Conservation (phyloP, 2,797 vertebrate genomes). For the Gymnothorax javanicus region DNA sequence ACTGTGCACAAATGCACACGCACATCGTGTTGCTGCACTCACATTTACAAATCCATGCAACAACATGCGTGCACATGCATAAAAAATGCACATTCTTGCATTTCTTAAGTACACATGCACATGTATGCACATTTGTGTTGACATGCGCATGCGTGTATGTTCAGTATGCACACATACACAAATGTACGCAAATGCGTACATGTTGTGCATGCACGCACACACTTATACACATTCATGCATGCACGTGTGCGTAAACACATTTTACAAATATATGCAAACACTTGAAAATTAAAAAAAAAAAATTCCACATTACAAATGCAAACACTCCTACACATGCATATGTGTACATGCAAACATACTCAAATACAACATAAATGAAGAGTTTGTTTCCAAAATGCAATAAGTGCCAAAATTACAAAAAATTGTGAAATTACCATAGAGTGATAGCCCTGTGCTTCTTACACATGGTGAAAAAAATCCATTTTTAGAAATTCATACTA, state of each 20-base stretch:
- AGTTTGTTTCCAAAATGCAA: no score
- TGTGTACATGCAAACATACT: neutral
- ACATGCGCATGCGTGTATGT: neutral
- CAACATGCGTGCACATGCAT: no score
- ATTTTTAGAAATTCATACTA: no score
- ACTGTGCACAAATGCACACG: no score
- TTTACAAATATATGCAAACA: neutral
- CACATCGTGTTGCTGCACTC: no score
- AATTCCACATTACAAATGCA: neutral
- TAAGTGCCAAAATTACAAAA: no score
- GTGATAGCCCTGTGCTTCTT: no score
- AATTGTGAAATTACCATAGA: no score
- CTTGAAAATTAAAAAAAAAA: no score
- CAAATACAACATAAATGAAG: neutral
- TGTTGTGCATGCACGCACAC: neutral
- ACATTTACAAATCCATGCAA: no score
- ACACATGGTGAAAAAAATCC: no score
- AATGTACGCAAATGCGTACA: neutral
- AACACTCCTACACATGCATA: neutral
- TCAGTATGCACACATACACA: neutral
- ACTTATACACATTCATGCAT: constrained; percentile 5
- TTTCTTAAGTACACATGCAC: no score
- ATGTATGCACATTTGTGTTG: neutral
- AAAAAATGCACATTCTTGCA: neutral
- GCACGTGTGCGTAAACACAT: neutral